A percentile compares a stretch with the other conserved stretches of the same genome.
Evolutionary conservation across 2,797 vertebrate genomes (phyloP).

Genomic region (Pseudomugil gertrudae): DNA sequence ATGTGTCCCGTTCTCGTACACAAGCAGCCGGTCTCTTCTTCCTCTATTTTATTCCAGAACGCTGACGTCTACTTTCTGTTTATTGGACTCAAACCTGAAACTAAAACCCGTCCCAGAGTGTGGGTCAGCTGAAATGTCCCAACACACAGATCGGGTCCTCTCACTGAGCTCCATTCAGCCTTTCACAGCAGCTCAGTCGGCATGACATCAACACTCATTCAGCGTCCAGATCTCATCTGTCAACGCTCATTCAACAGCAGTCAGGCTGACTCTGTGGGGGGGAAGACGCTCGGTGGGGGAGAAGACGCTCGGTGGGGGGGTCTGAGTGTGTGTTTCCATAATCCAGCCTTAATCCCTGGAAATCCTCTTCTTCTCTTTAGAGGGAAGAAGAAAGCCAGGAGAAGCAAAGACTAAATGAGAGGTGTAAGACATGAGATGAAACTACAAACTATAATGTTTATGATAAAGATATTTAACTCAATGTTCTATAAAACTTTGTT

Average conservation of each 20-base stretch:
- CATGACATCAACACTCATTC: slow-evolving; percentile 47
- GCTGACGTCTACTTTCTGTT: neutral
- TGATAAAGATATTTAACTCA: too few relatives aligned
- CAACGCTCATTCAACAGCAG: slow-evolving; percentile 49
- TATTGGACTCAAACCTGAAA: neutral
- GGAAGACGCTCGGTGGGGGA: too few relatives aligned
- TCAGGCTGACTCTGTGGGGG: slow-evolving; percentile 23
- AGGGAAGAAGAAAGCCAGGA: slow-evolving; percentile 4
- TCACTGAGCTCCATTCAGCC: slow-evolving; percentile 46
- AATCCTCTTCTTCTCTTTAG: slow-evolving; percentile 37
- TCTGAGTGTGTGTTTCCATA: slow-evolving; percentile 29
- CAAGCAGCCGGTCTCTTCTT: too few relatives aligned
- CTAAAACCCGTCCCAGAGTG: neutral
- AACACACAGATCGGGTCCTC: slow-evolving; percentile 2
- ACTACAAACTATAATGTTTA: too few relatives aligned
- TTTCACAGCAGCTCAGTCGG: slow-evolving; percentile 16
- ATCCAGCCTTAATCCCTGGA: slow-evolving; percentile 47
- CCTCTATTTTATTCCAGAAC: neutral
- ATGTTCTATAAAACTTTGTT: too few relatives aligned
- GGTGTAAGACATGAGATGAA: slow-evolving; percentile 1
- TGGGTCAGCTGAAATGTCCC: neutral
- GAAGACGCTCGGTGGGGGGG: slow-evolving; percentile 8
- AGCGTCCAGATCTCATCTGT: slow-evolving; percentile 26
- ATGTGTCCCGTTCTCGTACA: too few relatives aligned
- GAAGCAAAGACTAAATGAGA: slow-evolving; percentile 3